Evolutionary conservation across 2,797 vertebrate genomes (phyloP).

Genomic region (Eospalax fontanierii): DNA sequence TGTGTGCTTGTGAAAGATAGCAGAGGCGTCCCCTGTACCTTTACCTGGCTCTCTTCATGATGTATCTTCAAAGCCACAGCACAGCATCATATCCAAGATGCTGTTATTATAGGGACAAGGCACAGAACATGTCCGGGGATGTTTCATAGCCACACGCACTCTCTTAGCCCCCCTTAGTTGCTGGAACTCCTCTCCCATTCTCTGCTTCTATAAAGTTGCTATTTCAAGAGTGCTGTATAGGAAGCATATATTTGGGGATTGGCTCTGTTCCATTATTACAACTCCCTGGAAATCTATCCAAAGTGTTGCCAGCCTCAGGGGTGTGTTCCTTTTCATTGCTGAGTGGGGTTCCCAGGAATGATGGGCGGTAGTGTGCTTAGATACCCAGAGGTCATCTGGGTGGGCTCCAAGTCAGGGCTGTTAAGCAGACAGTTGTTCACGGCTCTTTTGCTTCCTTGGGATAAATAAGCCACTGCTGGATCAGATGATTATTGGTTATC

Average conservation of each 20-base stretch:
- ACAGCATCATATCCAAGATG: neutral
- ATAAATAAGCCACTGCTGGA: neutral
- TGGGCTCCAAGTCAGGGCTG: neutral
- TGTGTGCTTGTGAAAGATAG: neutral
- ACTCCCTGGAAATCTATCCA: neutral
- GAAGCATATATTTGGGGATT: too few species aligned
- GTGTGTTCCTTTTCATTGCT: neutral
- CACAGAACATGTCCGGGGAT: neutral
- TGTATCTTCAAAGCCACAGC: neutral
- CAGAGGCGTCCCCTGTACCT: neutral
- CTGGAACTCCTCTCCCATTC: neutral
- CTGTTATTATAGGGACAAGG: neutral
- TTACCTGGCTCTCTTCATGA: neutral
- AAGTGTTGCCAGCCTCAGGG: neutral
- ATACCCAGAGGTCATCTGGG: neutral
- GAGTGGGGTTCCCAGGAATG: neutral
- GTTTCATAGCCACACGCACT: neutral
- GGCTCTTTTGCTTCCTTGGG: neutral
- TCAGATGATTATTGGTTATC: fast-evolving
- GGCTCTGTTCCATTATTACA: neutral
- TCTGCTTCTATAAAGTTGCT: neutral
- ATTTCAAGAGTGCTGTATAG: neutral
- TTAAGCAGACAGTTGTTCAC: neutral
- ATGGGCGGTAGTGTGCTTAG: fast-evolving
- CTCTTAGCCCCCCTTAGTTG: too few species aligned